A percentile compares a stretch with the other conserved stretches of the same genome.
Evolutionary conservation across 2,888 invertebrate species (phyloP).

Genomic region (Conops quadrifasciatus): DNA sequence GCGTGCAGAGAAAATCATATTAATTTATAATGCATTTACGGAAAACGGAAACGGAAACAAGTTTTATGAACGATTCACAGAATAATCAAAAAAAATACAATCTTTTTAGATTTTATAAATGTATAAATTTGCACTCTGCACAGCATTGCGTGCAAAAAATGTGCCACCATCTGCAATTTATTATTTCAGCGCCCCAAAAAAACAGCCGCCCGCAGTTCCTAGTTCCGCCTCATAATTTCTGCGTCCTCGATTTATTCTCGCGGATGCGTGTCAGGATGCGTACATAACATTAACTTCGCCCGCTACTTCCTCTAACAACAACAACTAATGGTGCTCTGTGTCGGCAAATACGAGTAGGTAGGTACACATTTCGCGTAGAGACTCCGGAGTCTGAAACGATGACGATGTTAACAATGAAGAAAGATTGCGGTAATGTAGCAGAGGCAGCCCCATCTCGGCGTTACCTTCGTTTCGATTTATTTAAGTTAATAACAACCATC

Average conservation of each 20-base stretch:
- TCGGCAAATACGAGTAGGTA: background rate
- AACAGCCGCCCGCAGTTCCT: background rate
- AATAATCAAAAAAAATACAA: too few relatives aligned
- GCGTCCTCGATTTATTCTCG: background rate
- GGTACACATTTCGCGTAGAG: background rate
- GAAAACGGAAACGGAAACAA: too few relatives aligned
- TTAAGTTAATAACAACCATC: slow-evolving; percentile 61
- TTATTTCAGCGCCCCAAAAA: slow-evolving; percentile 21
- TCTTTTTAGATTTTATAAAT: too few relatives aligned
- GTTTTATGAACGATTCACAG: too few relatives aligned
- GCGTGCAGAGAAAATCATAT: too few relatives aligned
- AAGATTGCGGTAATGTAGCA: background rate
- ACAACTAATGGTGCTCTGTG: background rate
- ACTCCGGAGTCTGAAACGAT: background rate
- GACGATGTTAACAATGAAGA: background rate
- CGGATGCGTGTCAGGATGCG: slow-evolving; percentile 7
- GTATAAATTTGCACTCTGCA: too few relatives aligned
- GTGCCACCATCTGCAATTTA: slow-evolving; percentile 32
- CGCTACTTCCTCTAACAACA: background rate
- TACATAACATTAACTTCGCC: background rate
- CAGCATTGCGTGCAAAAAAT: background rate
- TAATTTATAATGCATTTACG: too few relatives aligned
- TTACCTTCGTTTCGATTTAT: slow-evolving; percentile 51
- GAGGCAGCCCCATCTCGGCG: slow-evolving; percentile 40
- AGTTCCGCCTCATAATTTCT: slow-evolving; percentile 32